A percentile compares a stretch with the other conserved stretches of the same genome.
Evolutionary conservation across 2,888 invertebrate genomes (phyloP).

Genomic region (Linnaemya tessellans): DNA sequence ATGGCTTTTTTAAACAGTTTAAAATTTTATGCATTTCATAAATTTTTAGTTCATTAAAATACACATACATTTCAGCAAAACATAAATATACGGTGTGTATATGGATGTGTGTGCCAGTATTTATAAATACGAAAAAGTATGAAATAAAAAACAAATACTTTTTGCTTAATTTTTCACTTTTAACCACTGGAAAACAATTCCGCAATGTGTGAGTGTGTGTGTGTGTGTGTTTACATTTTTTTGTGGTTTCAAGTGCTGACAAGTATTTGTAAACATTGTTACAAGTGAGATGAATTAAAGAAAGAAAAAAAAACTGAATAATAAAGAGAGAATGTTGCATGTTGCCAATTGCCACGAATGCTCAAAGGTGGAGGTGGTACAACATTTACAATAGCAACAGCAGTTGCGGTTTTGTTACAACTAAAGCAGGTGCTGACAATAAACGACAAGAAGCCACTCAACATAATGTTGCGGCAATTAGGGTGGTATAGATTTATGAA

Average conservation of each 20-base stretch:
- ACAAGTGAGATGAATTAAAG: conserved; percentile 51
- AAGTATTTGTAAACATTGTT: conserved; percentile 66
- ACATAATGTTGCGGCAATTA: conserved; percentile 32
- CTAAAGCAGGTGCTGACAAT: conserved; percentile 65
- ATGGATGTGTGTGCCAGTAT: no score
- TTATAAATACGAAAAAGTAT: not conserved
- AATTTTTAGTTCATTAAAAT: not conserved
- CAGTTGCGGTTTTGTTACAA: conserved; percentile 42
- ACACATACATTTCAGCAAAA: no score
- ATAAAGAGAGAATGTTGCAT: conserved; percentile 47
- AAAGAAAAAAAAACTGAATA: not conserved
- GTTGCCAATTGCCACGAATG: conserved; percentile 45
- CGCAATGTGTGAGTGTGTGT: conserved; percentile 19
- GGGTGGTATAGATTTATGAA: not conserved
- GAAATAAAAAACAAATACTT: not conserved
- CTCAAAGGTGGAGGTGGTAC: conserved; percentile 29
- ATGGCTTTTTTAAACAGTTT: not conserved
- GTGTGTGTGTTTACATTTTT: conserved; percentile 10
- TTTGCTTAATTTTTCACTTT: conserved; percentile 2
- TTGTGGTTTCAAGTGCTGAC: conserved; percentile 65
- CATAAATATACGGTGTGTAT: not conserved
- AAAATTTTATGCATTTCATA: not conserved
- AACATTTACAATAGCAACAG: conserved; percentile 31
- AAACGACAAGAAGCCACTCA: conserved; percentile 59
- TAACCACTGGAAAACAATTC: conserved; percentile 39